Conservation (phyloP, 1,140 invertebrate species). For the Eurosta solidaginis region DNA sequence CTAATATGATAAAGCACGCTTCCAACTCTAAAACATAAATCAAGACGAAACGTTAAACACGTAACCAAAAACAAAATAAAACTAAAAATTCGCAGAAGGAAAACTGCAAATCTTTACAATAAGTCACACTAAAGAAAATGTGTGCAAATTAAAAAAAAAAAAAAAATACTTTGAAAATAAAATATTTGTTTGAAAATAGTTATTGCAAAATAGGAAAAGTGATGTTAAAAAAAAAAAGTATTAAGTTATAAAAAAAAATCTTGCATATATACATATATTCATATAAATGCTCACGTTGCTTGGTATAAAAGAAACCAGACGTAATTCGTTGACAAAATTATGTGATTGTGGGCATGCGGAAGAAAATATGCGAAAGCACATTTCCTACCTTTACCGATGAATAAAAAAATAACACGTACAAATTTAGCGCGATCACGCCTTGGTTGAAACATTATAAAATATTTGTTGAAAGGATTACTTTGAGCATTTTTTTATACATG, state of each 20-base stretch:
- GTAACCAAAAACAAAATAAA: background rate
- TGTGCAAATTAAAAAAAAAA: background rate
- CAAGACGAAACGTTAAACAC: constrained; percentile 6
- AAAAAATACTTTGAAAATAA: background rate
- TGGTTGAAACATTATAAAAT: too few species aligned
- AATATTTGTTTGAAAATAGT: too few species aligned
- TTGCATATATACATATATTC: too few species aligned
- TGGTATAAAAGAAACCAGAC: background rate
- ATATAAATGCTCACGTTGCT: background rate
- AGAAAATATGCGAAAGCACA: background rate
- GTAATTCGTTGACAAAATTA: constrained; percentile 8
- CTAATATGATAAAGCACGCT: constrained; percentile 24
- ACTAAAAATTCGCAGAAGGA: background rate
- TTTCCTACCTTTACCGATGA: background rate
- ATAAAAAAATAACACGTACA: background rate
- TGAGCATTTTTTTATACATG: too few species aligned
- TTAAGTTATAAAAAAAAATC: too few species aligned
- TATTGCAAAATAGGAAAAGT: too few species aligned
- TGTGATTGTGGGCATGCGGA: background rate
- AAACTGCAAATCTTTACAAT: background rate
- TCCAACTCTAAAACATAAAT: constrained; percentile 18
- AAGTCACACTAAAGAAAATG: constrained; percentile 4
- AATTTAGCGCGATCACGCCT: constrained; percentile 3
- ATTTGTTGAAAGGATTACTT: too few species aligned
- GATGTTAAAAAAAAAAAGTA: too few species aligned